These are phyloP conservation scores for Mayetiola destructor DNA, from an alignment of 2,888 invertebrate genomes.

Conservation along the genomic window DNA sequence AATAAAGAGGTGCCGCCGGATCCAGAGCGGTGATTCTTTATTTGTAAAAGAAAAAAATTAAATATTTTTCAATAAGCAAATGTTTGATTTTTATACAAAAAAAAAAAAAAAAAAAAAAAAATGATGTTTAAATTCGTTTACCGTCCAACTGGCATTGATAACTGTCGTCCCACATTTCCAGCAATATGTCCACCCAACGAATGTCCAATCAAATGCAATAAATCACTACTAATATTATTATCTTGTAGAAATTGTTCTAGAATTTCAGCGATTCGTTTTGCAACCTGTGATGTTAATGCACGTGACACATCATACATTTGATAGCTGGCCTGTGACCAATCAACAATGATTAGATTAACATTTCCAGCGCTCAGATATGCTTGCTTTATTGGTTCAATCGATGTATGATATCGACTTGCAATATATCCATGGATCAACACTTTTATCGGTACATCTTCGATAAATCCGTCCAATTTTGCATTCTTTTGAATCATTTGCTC, in stretches of 20 bases:
- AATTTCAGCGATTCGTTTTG: constrained; percentile 22
- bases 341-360: constrained; percentile 28
- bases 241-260: constrained; percentile 25
- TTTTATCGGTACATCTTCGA: constrained; percentile 23
- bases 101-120: neutral
- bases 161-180: neutral
- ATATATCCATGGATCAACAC: constrained; percentile 31
- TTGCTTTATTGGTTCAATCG: constrained; percentile 18
- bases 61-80: neutral
- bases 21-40: constrained; percentile 26
- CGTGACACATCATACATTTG: constrained; percentile 28
- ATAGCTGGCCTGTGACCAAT: constrained; percentile 29
- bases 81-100: neutral
- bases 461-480: neutral
- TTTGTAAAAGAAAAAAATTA: neutral
- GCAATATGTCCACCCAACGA: neutral
- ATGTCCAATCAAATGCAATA: neutral
- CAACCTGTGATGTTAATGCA: constrained; percentile 24
- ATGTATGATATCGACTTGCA: constrained; percentile 25
- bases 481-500: constrained; percentile 9
- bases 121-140: constrained; percentile 4
- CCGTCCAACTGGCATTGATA: neutral
- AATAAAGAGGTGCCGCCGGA: constrained; percentile 33
- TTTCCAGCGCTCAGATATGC: constrained; percentile 29
- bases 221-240: neutral